Conservation (phyloP, 2,888 invertebrate species). For the Amblyjoppa proteus region DNA sequence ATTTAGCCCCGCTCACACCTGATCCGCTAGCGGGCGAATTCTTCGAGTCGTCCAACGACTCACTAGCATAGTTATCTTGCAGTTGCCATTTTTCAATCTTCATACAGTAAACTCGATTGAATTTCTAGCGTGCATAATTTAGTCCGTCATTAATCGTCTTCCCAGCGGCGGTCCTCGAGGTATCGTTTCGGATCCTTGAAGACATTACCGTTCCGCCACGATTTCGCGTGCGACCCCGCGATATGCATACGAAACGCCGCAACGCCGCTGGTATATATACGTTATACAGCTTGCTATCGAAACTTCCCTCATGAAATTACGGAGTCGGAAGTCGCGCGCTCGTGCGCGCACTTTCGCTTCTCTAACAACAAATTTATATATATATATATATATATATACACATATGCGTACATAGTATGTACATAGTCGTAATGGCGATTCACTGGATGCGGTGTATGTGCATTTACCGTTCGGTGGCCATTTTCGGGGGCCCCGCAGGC, state of each 20-base stretch:
- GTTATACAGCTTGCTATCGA: constrained; percentile 37
- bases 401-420: neutral
- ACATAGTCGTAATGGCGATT: constrained; percentile 23
- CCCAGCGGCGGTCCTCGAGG: neutral
- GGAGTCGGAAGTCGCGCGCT: constrained; percentile 50
- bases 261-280: neutral
- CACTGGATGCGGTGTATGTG: constrained; percentile 29
- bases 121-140: neutral
- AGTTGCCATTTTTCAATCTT: too few species aligned
- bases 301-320: constrained; percentile 57
- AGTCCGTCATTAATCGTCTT: neutral
- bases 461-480: constrained; percentile 53
- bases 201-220: neutral
- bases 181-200: neutral
- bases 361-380: too few species aligned
- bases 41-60: too few species aligned
- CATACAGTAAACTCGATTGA: neutral
- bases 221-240: neutral
- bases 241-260: constrained; percentile 18
- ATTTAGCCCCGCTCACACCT: too few species aligned
- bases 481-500: constrained; percentile 55
- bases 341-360: constrained; percentile 27
- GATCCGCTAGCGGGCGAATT: too few species aligned
- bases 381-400: neutral
- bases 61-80: too few species aligned